These are phyloP conservation scores for Brachylomia viminalis DNA, from an alignment of 2,888 invertebrate species.

Conservation along the genomic window DNA sequence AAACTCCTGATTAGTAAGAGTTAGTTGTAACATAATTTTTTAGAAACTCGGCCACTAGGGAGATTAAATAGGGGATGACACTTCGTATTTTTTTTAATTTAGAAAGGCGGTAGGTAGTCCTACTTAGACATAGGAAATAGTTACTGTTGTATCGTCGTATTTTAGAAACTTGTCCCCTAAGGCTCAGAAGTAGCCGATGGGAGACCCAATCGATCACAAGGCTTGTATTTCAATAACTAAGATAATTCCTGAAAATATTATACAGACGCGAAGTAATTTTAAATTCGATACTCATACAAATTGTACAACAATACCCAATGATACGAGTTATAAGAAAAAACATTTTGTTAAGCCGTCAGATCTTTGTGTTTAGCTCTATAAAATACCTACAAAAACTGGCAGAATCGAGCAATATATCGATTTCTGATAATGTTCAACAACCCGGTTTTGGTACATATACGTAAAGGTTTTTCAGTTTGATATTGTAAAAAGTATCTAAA, in stretches of 20 bases:
- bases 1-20: neutral
- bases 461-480: neutral
- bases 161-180: neutral
- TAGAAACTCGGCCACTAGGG: neutral
- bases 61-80: neutral
- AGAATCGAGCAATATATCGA: neutral
- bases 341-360: neutral
- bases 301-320: neutral
- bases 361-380: neutral
- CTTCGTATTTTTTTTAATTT: neutral
- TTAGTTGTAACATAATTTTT: neutral
- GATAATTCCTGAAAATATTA: neutral
- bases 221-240: neutral
- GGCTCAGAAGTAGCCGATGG: too few relatives aligned
- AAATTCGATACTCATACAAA: conserved; percentile 2
- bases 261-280: conserved; percentile 21
- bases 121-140: neutral
- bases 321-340: too few relatives aligned
- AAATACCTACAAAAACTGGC: neutral
- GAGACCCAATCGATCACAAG: neutral
- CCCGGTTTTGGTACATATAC: too few relatives aligned
- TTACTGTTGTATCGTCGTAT: neutral
- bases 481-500: neutral
- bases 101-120: neutral
- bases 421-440: neutral